A percentile compares a stretch with the other conserved stretches of the same genome.
Evolutionary conservation across 1,140 invertebrate species (phyloP).

Genomic region (Caerostris extrusa): DNA sequence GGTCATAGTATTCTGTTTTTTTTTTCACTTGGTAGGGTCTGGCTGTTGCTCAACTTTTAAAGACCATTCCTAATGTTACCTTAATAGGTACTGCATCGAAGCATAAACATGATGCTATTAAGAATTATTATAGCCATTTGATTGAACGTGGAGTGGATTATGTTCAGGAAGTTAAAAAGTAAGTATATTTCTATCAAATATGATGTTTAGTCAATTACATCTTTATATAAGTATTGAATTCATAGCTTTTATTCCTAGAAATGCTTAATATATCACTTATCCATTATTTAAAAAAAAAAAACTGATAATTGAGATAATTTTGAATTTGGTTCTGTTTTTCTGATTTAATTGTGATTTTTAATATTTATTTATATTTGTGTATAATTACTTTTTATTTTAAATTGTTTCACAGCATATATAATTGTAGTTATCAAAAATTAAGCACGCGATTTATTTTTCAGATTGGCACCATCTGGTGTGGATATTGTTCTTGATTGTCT

Average conservation of each 20-base stretch:
- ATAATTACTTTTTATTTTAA: too few species aligned
- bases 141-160: constrained; percentile 90
- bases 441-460: constrained; percentile 80
- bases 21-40: constrained; percentile 85
- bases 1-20: not conserved
- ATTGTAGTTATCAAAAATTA: too few species aligned
- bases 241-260: too few species aligned
- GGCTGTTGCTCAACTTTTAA: constrained; percentile 90
- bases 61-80: constrained; percentile 90
- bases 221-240: too few species aligned
- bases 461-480: constrained; percentile 89
- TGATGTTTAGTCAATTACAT: not conserved
- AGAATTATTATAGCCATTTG: constrained; percentile 88
- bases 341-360: too few species aligned
- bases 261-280: too few species aligned
- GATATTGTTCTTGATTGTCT: constrained; percentile 94
- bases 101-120: constrained; percentile 91
- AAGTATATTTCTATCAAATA: constrained; percentile 80
- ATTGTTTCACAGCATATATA: too few species aligned
- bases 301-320: not conserved
- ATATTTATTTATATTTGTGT: too few species aligned
- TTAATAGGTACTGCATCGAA: constrained; percentile 93
- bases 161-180: constrained; percentile 91
- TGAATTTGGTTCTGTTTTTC: not conserved
- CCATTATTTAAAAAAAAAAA: too few species aligned